Base-by-base conservation (phyloP, 2,797 vertebrate genomes). In the Rhodeus uyekii region DNA sequence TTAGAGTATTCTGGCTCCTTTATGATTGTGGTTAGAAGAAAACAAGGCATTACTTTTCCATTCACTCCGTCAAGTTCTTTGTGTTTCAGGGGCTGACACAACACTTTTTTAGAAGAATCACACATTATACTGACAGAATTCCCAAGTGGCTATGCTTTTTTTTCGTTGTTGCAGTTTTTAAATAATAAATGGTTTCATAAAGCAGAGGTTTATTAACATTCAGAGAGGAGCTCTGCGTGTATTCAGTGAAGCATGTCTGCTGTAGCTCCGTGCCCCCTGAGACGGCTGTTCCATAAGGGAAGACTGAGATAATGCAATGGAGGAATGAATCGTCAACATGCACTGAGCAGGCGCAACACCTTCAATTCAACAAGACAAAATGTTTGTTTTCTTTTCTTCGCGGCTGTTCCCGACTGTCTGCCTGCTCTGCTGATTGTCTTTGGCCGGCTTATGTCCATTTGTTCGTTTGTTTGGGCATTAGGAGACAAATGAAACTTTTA, bases 1-100 rank as follows among this genome's bases (percentile, higher is more conserved):
- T 95, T 93, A 95, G 94, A 92, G 94, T 94, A 94, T 95, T 95
- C 93, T 94, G 94, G 94, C 93, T 95, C 94, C 95, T 95, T 95
- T 92, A 86, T 89, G 91, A 91, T 83, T 75, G 90, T 92, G 89
- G 90, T 95, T 91, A 89, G 89, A 92, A 94, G 89, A 94, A 92
- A 95, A 95, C 92, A 95, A 92, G 88, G 88, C 67, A 88, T 94
- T 91, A 94, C 90, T 90, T 88, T 91, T 83, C 91, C 73, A 88
- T 84, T 75, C 72, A 63, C 69, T 81, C 64, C 46, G n/a, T 36
- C 22, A 71, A 16, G 36, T 76, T 88, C n/a, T 80, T 55, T 42
- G 58, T 72, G 46, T 82, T 78, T 75, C n/a, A 39, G 74, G 68
- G 67, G 72, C 53, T 84, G 83, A 77, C 72, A 87, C 76, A 83